Base-by-base conservation (phyloP, 1,140 invertebrate species). In the Zaprionus ornatus region DNA sequence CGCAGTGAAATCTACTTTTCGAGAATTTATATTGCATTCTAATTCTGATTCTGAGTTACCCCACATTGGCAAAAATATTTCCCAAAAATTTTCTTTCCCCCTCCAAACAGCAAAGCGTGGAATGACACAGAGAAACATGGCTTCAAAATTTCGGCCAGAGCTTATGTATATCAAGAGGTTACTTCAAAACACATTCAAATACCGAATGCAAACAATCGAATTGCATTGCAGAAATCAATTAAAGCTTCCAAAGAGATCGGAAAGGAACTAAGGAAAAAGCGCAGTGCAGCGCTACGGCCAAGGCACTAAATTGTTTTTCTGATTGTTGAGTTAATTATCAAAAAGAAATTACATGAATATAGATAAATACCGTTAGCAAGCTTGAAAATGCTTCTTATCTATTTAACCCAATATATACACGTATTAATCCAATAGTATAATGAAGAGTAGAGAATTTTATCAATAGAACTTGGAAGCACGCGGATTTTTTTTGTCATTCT, bases 211-310 rank as follows among this genome's bases (percentile, higher is more conserved):
- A 70, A 71, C 40, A 45, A 45, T 55, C 17, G 21, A 66, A 65
- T 69, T 75, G 72, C 56, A 64, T 64, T 61, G 17, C 56, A 48
- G 61, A 61, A 79, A 79, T 79, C 77, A 76, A 76, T 66, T 56
- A 65, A 64, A 64, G 76, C 76, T 78, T 78, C 76, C 76, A 78
- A 78, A 62, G 45, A 52, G 21, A 45, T 45, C 66, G 37, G 25
- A 13, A 64, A 59, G 40, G 59, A 62, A 35, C n/a, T 42, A 59
- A 62, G 57, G 40, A 69, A 50, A 56, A 27, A 32, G 52, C 42
- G 40, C 57, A 55, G 3, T 35, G 40, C 55, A 55, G 68, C 55
- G 55, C 70, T 40, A 6, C 25, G 50, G 37, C 17, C 67, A 45
- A 62, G 63, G 70, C 70, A 77, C 63, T 32, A 74, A 77, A 57